Evolutionary conservation across 2,888 invertebrate species (phyloP).

Genomic region (Cephus runcator): DNA sequence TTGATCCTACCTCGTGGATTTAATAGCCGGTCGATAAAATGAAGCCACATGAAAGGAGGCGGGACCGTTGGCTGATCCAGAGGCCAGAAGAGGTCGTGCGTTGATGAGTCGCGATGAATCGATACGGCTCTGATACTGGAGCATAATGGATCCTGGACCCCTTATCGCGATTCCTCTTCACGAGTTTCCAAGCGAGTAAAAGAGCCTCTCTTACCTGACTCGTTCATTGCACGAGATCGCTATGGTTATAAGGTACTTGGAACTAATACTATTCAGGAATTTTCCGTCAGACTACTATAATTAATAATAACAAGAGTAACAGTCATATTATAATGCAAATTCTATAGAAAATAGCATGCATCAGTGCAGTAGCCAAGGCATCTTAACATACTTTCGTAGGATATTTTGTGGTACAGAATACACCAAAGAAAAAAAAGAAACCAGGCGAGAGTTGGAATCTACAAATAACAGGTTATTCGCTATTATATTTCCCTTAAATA

Average conservation of each 20-base stretch:
- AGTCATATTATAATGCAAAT: neutral
- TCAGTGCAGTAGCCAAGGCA: neutral
- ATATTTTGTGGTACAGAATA: neutral
- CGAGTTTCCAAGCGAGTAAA: conserved; percentile 18
- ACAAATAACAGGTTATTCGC: neutral
- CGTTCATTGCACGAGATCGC: conserved; percentile 4
- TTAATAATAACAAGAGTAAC: neutral
- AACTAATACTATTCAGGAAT: neutral
- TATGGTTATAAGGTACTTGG: neutral
- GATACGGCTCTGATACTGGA: conserved; percentile 15
- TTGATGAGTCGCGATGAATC: conserved; percentile 24
- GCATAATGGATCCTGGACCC: conserved; percentile 19
- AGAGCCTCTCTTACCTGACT: conserved; percentile 14
- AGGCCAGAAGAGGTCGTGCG: conserved; percentile 22
- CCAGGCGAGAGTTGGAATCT: neutral
- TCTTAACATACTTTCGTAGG: neutral
- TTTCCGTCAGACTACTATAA: neutral
- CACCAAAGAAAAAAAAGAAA: neutral
- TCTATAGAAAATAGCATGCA: neutral
- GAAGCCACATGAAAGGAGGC: neutral
- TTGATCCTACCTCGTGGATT: neutral
- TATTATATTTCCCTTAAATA: neutral
- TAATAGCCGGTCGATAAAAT: neutral
- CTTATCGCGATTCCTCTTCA: conserved; percentile 21
- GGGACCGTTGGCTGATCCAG: conserved; percentile 13